Evolutionary conservation across 2,888 invertebrate species (phyloP).

Genomic region (Clostera curtula): DNA sequence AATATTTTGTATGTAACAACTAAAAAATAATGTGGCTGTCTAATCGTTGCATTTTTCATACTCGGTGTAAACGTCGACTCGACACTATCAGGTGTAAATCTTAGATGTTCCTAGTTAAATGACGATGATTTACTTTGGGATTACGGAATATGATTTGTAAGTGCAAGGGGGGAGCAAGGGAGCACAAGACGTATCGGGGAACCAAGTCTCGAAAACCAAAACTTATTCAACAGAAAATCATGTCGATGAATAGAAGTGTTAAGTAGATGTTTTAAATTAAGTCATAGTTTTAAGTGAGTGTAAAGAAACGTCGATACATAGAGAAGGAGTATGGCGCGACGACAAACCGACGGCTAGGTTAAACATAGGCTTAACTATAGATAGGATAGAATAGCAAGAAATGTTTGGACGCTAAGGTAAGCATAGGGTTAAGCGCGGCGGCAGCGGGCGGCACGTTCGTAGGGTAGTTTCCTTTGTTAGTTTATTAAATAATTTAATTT

Average conservation of each 20-base stretch:
- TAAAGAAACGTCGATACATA: constrained; percentile 51
- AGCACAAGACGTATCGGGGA: constrained; percentile 60
- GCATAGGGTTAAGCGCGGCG: constrained; percentile 46
- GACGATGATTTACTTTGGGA: constrained; percentile 41
- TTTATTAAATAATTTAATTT: constrained; percentile 74
- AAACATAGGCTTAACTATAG: constrained; percentile 66
- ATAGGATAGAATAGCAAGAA: constrained; percentile 70
- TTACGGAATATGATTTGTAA: constrained; percentile 33
- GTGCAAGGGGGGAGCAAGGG: constrained; percentile 26
- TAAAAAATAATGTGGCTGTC: constrained; percentile 60
- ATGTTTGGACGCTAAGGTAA: constrained; percentile 71
- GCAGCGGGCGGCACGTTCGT: constrained; percentile 45
- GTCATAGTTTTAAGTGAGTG: constrained; percentile 63
- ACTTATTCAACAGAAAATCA: constrained; percentile 54
- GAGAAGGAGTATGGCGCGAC: constrained; percentile 48
- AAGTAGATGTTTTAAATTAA: constrained; percentile 69
- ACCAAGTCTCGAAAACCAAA: constrained; percentile 60
- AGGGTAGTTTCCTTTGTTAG: constrained; percentile 72
- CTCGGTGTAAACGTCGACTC: constrained; percentile 47
- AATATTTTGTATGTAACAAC: constrained; percentile 60
- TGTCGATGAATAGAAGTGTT: constrained; percentile 63
- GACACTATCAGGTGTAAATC: constrained; percentile 30
- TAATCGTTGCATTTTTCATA: constrained; percentile 67
- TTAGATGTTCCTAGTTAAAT: constrained; percentile 63
- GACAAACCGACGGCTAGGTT: constrained; percentile 57